phyloP scores from a whole-genome alignment of 2,888 invertebrate species.

The Tipula lateralis region DNA sequence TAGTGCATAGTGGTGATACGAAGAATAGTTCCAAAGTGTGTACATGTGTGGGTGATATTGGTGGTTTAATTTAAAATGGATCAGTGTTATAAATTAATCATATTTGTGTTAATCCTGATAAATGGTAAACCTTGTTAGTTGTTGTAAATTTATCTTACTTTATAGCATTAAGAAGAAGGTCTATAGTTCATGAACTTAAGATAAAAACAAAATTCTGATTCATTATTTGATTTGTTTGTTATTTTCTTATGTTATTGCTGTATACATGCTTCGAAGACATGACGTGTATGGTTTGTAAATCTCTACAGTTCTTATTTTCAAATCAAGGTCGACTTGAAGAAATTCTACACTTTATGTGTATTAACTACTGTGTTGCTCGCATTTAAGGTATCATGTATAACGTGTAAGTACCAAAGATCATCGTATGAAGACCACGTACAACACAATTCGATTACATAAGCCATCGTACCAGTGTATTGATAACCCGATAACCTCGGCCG shows the following conservation, averaged over 20 bases:
- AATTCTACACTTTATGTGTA: neutral
- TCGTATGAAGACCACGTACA: neutral
- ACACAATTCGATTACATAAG: neutral
- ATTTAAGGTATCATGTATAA: neutral
- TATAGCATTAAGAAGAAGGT: neutral
- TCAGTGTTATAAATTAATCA: neutral
- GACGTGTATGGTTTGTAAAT: neutral
- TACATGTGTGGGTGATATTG: neutral
- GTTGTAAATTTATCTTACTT: neutral
- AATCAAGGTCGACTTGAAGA: neutral
- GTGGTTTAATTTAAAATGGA: neutral
- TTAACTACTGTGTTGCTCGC: neutral
- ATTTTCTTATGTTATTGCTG: neutral
- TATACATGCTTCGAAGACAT: neutral
- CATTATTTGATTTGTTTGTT: neutral
- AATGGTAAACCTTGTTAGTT: neutral
- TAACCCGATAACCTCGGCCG: neutral
- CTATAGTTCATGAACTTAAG: neutral
- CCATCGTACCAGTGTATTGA: neutral
- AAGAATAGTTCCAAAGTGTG: neutral
- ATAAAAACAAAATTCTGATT: neutral
- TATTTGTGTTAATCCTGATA: neutral
- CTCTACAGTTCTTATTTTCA: neutral
- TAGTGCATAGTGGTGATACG: neutral
- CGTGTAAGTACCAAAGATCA: neutral